These are phyloP conservation scores for Drosophila eugracilis DNA, from an alignment of 1,140 invertebrate species.

Conservation along the genomic window DNA sequence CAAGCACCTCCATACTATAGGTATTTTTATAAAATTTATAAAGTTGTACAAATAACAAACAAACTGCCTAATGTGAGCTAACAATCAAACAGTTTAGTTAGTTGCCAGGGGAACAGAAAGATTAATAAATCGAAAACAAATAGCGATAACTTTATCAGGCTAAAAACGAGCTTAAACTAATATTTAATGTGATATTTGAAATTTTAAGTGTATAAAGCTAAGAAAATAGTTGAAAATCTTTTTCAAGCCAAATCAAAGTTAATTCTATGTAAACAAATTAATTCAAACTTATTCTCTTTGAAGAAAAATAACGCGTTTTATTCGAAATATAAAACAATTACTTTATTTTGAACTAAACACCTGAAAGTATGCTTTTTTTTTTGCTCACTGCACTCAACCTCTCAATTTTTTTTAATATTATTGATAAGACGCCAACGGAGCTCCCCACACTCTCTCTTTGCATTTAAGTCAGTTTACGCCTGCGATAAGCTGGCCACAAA, in stretches of 20 bases:
- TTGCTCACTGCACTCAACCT: conserved; percentile 9
- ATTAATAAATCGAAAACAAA: neutral
- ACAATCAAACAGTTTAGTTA: conserved; percentile 48
- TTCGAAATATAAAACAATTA: neutral
- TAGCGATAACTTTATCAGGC: neutral
- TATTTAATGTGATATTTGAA: neutral
- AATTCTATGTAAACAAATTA: too few relatives aligned
- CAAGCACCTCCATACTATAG: conserved; percentile 90
- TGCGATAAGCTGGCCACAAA: conserved; percentile 39
- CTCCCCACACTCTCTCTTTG: conserved; percentile 6
- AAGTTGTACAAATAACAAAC: neutral
- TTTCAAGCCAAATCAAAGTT: too few relatives aligned
- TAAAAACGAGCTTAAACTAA: neutral
- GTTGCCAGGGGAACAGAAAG: conserved; percentile 41
- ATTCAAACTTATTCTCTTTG: too few relatives aligned
- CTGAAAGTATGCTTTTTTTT: conserved; percentile 35
- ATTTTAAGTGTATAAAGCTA: too few relatives aligned
- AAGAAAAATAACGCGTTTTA: too few relatives aligned
- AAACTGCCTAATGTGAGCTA: neutral
- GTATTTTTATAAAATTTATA: neutral
- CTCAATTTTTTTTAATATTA: neutral
- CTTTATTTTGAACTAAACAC: neutral
- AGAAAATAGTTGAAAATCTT: neutral
- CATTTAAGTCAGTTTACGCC: conserved; percentile 37
- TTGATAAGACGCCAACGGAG: conserved; percentile 29